Base-by-base conservation (phyloP, 2,888 invertebrate genomes). In the Endotricha flammealis region DNA sequence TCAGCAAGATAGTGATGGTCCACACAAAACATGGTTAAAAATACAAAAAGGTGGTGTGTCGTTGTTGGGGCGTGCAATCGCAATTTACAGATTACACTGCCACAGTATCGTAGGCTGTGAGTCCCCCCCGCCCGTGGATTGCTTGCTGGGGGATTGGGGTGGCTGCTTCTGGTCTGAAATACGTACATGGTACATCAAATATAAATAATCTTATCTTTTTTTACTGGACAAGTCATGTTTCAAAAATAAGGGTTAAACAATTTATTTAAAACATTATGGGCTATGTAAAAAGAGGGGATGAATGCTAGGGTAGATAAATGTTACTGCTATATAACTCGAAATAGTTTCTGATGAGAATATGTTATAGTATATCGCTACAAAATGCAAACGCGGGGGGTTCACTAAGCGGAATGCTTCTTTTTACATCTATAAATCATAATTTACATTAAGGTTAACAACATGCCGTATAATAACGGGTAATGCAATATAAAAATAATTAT, bases 61-160 rank as follows among this genome's bases (percentile, higher is more conserved):
- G 53, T 48, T 38, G 53, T 32, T 49, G 36, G 46, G 38, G 38
- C 42, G 48, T 50, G 50, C 38, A 30, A 32, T 41, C 43, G 42
- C 64, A 58, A 66, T 80, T 92, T 94, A 95, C 92, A 95, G 91
- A 90, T 96, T 95, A 96, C 95, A 96, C 95, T 95, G 96, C 96
- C 95, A 96, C 94, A 94, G 95, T 95, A 95, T 96, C 95, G 95
- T 95, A 95, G 94, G 96, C 93, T 95, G 95, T 94, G 95, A 95
- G 93, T 93, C 95, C 95, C 93, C 95, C 95, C 90, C 91, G 83
- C 86, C 89, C 81, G 79, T 83, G 85, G 82, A 75, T 77, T 88
- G 92, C 91, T 93, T 91, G 90, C 90, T 91, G 92, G 91, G 92
- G 90, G 91, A 92, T 89, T 90, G 91, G 90, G 85, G 85, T 76